Conservation (phyloP, 2,113 vertebrate genomes). For the Ptyas mucosa region DNA sequence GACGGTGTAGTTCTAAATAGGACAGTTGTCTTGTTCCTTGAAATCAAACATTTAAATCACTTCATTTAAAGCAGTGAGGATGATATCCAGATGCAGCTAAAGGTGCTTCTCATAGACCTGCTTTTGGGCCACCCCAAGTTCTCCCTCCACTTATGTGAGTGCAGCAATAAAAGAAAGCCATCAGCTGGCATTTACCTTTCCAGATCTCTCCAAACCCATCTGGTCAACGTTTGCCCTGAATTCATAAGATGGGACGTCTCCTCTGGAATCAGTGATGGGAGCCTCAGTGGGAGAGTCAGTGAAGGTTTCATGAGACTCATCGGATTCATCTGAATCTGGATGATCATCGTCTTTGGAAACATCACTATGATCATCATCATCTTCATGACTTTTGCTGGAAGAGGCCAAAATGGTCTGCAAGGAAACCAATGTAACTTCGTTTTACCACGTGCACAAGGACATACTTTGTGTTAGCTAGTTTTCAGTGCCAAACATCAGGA, state of each 20-base stretch:
- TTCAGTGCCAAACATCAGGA: not conserved
- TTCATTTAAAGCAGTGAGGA: not conserved
- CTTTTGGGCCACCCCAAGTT: not conserved
- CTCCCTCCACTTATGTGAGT: not conserved
- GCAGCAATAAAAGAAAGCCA: not conserved
- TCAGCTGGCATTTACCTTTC: constrained; percentile 57
- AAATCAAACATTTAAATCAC: not conserved
- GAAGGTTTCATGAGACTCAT: constrained; percentile 64
- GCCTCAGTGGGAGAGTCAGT: constrained; percentile 37
- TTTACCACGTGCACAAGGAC: accelerated
- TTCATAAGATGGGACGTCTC: constrained; percentile 62
- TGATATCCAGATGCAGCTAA: not conserved
- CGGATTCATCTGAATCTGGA: constrained; percentile 59
- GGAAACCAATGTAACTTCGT: constrained; percentile 8
- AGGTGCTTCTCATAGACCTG: not conserved
- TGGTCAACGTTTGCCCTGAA: constrained; percentile 28
- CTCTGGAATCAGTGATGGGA: constrained; percentile 51
- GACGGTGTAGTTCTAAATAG: not conserved
- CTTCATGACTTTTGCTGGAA: constrained; percentile 63
- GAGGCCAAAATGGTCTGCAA: constrained; percentile 55
- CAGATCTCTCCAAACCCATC: constrained; percentile 12
- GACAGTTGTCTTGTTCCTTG: not conserved
- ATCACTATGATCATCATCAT: constrained; percentile 33
- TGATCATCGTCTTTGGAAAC: constrained; percentile 19
- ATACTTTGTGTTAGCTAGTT: not conserved